Evolutionary conservation across 2,797 vertebrate species (phyloP).

Genomic region (Cheracebus regulus): DNA sequence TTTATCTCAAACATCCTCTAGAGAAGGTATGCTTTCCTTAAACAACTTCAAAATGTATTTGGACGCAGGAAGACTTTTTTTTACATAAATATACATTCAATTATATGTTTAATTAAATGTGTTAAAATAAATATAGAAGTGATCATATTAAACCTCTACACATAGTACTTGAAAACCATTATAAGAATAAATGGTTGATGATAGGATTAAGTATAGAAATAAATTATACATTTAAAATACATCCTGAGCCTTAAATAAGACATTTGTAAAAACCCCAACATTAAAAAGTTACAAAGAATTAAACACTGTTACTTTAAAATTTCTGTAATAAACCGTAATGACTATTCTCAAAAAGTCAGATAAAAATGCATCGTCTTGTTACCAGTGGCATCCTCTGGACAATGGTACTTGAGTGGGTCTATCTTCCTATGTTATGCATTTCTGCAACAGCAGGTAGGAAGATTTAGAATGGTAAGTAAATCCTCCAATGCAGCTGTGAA

Average conservation of each 20-base stretch:
- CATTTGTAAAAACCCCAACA: not conserved
- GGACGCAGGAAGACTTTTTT: not conserved
- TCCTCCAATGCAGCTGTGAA: not conserved
- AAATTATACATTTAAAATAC: constrained; percentile 28
- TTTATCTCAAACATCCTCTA: constrained; percentile 27
- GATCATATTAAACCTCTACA: not conserved
- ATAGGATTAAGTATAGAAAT: not conserved
- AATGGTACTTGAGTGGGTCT: not conserved
- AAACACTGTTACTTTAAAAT: not conserved
- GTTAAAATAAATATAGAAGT: not conserved
- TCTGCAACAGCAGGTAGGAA: not conserved
- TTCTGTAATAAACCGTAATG: not conserved
- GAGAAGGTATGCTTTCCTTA: not conserved
- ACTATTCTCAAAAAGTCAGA: not conserved
- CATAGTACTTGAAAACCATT: constrained; percentile 6
- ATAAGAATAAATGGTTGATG: not conserved
- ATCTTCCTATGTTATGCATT: not conserved
- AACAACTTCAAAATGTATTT: constrained; percentile 9
- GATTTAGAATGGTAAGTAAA: constrained; percentile 9
- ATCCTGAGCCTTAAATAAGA: not conserved
- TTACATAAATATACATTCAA: not conserved
- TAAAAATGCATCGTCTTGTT: not conserved
- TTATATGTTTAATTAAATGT: not conserved
- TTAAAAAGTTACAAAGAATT: constrained; percentile 11
- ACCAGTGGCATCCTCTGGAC: not conserved